Evolutionary conservation across 2,888 invertebrate species (phyloP), one percentile per base, ranked within the genome.

Genomic region (Nebria salina): DNA sequence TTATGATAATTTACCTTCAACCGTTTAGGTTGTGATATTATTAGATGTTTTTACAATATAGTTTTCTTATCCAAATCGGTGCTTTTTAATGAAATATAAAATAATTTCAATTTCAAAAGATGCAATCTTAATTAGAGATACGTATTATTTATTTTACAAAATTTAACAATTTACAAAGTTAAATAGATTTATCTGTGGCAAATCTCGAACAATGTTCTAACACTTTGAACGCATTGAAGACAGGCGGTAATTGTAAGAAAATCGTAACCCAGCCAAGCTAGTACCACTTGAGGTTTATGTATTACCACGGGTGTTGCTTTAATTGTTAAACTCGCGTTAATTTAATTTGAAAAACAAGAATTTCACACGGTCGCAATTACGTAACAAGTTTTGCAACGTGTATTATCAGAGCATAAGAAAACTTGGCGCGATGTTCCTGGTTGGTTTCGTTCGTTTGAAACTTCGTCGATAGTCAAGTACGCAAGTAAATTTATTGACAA

Each of bases 401-500:
- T 54, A 54, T 54, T 54, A 54, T 54, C 54, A 54, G 13, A 13
- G 54, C 54, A 54, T 54, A 54, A 8, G 54, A 13, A 54, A 54
- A 54, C 34, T 34, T 5, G 34, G 5, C 34, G 54, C 54, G 11
- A 3, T 13, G 54, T 13, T 54, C 54, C 54, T 54, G 42, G 54
- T 76, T 65, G 65, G n/a, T 20, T 73, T 42, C 73, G 54, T 73
- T 42, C 68, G 76, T 65, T 54, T 6, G 26, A 68, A 66, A 65
- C 65, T 25, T 76, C 76, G 68, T 72, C 34, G 41, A 26, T 72
- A n/a, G 54, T 54, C 0, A 34, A 8, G 6, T 70, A 77, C 54
- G 54, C 66, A 42, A 74, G n/a, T 43, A 42, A 75, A 80, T 80
- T 75, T 75, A 80, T 80, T 75, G 75, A 72, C 75, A 54, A 54